Evolutionary conservation across 2,797 vertebrate species (phyloP), one percentile per base, ranked within the genome.

Genomic region (Chelidonichthys spinosus): DNA sequence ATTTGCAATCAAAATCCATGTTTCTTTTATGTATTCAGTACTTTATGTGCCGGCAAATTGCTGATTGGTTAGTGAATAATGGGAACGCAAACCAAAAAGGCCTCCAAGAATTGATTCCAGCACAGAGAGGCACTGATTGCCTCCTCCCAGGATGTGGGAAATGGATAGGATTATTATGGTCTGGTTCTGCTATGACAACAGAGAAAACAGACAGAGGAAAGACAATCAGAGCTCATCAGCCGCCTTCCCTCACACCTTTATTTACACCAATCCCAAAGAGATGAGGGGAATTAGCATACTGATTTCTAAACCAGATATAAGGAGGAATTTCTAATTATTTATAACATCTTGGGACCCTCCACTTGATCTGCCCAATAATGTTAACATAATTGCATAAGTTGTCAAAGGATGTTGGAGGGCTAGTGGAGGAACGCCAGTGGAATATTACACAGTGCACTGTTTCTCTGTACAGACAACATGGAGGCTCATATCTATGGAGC

Each of bases 331-430:
- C 93, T 95, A 94, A 95, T 95, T 95, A 95, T 95, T 95, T 94
- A 92, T 92, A 92, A 95, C 92, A 95, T 94, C 94, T 94, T 92
- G 94, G 95, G 95, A 95, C 92, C 89, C 77, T 90, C 90, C 67
- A 77, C 90, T 92, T 92, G 93, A 95, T 95, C 94, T 94, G 90
- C 90, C 91, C 92, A 95, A 95, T 95, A 95, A 94, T 94, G 94
- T 95, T 95, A 93, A 94, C 92, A 94, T 95, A 95, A 95, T 95
- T 95, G 93, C 93, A 89, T 90, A 90, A 94, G 92, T 92, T 93
- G 89, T 91, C 85, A 90, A 90, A 90, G 90, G 91, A 90, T 91
- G 88, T 92, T 90, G 81, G 85, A 90, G 85, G 89, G 89, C 82
- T 84, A 81, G 82, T 77, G 81, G 80, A 78, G 83, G 85, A 84